Conservation (phyloP, 2,888 invertebrate genomes). For the Stenichneumon culpator region DNA sequence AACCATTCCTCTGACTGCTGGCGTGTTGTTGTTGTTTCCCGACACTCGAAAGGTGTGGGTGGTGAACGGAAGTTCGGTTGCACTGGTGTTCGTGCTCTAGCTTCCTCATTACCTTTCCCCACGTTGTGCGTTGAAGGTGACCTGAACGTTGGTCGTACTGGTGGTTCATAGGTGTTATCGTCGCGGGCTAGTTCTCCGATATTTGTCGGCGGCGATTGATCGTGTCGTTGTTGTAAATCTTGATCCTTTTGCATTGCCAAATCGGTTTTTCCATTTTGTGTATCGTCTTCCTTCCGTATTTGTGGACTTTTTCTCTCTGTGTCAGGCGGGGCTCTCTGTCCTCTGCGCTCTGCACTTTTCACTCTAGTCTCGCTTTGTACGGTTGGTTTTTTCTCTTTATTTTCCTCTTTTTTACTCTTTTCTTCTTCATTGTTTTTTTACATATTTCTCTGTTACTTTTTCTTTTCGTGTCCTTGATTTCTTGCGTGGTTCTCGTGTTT, state of each 20-base stretch:
- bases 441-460: not conserved
- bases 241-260: not conserved
- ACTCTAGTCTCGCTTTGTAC: not conserved
- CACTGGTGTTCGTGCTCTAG: not conserved
- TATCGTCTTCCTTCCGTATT: not conserved
- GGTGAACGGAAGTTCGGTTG: not conserved
- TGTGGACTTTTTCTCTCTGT: not conserved
- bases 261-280: not conserved
- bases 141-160: not conserved
- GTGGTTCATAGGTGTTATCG: not conserved
- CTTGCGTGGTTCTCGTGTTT: no score
- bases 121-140: not conserved
- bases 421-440: not conserved
- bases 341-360: not conserved
- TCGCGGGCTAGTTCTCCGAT: not conserved
- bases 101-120: not conserved
- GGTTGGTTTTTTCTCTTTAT: not conserved
- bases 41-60: not conserved
- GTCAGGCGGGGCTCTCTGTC: not conserved
- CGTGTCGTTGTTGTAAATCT: not conserved
- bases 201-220: not conserved
- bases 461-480: no score
- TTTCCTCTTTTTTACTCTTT: not conserved
- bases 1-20: no score
- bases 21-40: not conserved